A percentile compares a stretch with the other conserved stretches of the same genome.
phyloP scores from a whole-genome alignment of 2,797 vertebrate species.

The Podarcis lilfordi region DNA sequence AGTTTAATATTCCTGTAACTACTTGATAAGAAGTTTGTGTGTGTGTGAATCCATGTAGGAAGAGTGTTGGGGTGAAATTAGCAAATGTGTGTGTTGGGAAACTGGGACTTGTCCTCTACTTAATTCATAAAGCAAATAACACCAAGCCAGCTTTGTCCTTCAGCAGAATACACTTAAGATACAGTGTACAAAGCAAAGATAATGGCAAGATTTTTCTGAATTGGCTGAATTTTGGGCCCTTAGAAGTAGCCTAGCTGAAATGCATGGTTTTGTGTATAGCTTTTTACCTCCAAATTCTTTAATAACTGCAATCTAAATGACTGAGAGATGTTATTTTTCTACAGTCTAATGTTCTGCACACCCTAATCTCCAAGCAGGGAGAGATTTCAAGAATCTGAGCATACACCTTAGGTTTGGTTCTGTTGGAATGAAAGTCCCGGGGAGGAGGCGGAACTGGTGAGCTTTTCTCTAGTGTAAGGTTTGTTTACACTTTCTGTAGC shows the following conservation, averaged over 20 bases:
- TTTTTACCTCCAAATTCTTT: neutral
- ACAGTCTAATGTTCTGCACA: accelerated
- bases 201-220: neutral
- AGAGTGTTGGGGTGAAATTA: neutral
- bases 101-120: neutral
- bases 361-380: too few species aligned
- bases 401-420: too few species aligned
- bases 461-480: too few species aligned
- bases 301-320: accelerated
- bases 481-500: too few species aligned
- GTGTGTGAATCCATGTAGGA: neutral
- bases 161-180: neutral
- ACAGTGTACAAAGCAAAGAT: neutral
- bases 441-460: too few species aligned
- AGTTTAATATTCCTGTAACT: neutral
- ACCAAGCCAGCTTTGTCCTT: neutral
- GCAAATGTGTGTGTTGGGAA: neutral
- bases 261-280: accelerated
- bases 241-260: neutral
- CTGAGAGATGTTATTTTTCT: neutral
- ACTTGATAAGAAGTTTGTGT: neutral
- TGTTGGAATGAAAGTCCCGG: too few species aligned
- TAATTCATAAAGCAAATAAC: neutral
- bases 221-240: accelerated
- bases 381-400: too few species aligned